These are phyloP conservation scores for Tarsius wallacei DNA, from an alignment of 2,797 vertebrate species.

Conservation along the genomic window DNA sequence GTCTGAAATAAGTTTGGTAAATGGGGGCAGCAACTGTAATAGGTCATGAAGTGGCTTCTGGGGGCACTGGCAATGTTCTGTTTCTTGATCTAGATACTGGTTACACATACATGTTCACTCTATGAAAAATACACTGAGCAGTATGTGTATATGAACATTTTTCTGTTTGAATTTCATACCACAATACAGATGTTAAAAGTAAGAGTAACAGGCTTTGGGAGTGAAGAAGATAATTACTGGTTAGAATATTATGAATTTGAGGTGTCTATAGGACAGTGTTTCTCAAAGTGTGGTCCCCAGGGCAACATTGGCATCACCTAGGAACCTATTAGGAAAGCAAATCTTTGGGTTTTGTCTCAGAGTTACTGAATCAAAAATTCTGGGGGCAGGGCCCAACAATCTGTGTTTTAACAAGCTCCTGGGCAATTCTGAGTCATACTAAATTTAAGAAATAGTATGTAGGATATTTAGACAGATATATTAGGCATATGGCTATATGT, in stretches of 20 bases:
- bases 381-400: background rate
- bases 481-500: background rate
- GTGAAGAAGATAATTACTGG: background rate
- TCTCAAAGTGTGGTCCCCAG: conserved; percentile 3
- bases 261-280: background rate
- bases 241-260: background rate
- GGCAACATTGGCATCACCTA: background rate
- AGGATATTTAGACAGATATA: background rate
- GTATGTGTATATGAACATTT: background rate
- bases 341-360: background rate
- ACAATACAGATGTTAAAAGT: background rate
- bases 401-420: background rate
- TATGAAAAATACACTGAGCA: background rate
- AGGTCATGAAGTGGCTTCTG: background rate
- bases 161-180: background rate
- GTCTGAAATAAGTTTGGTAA: background rate
- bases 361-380: background rate
- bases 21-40: background rate
- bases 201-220: background rate
- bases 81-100: background rate
- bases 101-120: background rate
- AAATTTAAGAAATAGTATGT: background rate
- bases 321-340: background rate
- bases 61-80: background rate
- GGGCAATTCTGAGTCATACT: background rate